phyloP scores from a whole-genome alignment of 2,113 vertebrate genomes.

The Indri indri region DNA sequence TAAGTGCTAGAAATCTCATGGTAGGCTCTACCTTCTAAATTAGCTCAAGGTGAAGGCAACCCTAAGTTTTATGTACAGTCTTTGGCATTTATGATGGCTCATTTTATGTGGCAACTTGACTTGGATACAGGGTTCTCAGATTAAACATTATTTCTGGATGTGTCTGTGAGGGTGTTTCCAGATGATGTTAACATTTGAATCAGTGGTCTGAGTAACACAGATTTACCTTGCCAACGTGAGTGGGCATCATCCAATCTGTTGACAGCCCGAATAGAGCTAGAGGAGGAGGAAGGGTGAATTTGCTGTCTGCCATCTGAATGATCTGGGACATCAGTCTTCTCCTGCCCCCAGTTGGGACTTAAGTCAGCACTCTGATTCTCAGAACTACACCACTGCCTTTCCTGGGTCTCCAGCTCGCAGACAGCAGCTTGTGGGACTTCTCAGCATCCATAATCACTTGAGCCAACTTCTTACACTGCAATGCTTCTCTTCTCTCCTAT shows the following conservation, averaged over 20 bases:
- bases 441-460: background rate
- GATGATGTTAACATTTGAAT: background rate
- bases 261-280: background rate
- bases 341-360: background rate
- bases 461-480: background rate
- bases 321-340: background rate
- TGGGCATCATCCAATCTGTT: background rate
- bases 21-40: background rate
- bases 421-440: background rate
- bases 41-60: background rate
- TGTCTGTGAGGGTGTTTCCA: background rate
- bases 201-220: background rate
- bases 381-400: background rate
- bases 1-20: background rate
- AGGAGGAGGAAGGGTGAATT: background rate
- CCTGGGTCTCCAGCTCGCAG: background rate
- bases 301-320: background rate
- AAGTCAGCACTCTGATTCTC: background rate
- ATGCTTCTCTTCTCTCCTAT: background rate
- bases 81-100: background rate
- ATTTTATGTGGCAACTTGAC: background rate
- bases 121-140: background rate
- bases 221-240: background rate
- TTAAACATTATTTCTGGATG: background rate
- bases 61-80: background rate